Percentiles rank a stretch among this genome's conserved stretches.
Conservation (phyloP, 2,888 invertebrate species). For the Tortrix viridana region DNA sequence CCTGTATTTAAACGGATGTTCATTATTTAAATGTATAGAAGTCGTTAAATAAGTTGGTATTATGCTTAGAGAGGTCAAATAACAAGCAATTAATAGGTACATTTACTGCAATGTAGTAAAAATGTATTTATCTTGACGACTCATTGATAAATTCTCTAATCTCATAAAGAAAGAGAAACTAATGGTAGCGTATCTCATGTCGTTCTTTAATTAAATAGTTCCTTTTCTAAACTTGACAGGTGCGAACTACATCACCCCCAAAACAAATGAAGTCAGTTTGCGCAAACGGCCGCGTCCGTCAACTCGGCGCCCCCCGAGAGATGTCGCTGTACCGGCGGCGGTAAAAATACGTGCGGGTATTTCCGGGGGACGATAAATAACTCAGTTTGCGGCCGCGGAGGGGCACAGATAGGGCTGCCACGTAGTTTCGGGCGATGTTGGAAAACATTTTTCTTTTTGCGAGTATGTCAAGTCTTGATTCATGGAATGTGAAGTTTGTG, state of each 20-base stretch:
- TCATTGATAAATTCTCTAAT: too few relatives aligned
- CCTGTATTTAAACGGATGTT: too few relatives aligned
- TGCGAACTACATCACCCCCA: conserved; percentile 20
- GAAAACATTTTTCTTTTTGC: conserved; percentile 29
- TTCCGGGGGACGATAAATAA: conserved; percentile 39
- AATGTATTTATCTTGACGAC: too few relatives aligned
- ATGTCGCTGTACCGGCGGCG: conserved; percentile 37
- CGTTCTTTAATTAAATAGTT: conserved; percentile 1
- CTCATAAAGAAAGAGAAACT: too few relatives aligned
- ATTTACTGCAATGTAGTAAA: too few relatives aligned
- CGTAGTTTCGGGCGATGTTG: conserved; percentile 28
- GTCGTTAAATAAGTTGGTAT: too few relatives aligned
- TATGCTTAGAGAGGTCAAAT: too few relatives aligned
- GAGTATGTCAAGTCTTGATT: conserved; percentile 31
- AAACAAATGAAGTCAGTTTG: conserved; percentile 37
- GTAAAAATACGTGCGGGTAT: conserved; percentile 39
- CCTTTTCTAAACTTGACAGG: conserved; percentile 2
- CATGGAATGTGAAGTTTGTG: conserved; percentile 24
- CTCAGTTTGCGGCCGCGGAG: conserved; percentile 38
- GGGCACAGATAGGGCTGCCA: conserved; percentile 36
- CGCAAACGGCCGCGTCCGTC: conserved; percentile 33
- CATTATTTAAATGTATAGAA: too few relatives aligned
- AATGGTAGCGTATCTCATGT: too few relatives aligned
- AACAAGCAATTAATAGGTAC: too few relatives aligned
- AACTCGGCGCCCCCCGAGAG: conserved; percentile 31